phyloP scores from a whole-genome alignment of 2,113 vertebrate species.

The Notarius quadriscutis region DNA sequence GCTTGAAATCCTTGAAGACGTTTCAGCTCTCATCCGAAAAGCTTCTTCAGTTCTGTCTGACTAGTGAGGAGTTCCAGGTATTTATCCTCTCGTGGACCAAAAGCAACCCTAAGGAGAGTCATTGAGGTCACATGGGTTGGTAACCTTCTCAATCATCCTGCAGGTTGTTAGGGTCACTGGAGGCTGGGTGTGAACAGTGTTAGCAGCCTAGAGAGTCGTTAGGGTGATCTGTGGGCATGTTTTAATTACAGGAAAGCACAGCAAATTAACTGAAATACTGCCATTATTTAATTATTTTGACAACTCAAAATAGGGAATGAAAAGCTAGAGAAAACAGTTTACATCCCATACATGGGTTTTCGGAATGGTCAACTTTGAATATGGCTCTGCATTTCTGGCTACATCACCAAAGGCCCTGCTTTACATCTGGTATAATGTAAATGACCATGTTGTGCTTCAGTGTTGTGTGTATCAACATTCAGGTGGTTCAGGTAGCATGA shows the following conservation, averaged over 20 bases:
- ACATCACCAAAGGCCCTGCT: neutral
- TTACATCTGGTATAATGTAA: neutral
- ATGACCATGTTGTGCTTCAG: neutral
- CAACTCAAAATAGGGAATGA: neutral
- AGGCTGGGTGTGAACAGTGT: no score
- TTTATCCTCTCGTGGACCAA: no score
- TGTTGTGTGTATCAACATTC: neutral
- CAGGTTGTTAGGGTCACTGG: no score
- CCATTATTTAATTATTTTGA: neutral
- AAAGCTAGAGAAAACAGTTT: neutral
- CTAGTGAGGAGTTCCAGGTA: no score
- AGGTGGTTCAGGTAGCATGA: neutral
- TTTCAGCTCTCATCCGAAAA: no score
- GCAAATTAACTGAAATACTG: no score
- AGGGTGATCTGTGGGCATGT: neutral
- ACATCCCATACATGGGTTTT: neutral
- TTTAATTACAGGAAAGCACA: neutral
- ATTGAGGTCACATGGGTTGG: no score
- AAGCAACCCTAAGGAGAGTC: no score
- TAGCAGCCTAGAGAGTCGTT: no score
- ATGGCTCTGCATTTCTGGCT: neutral
- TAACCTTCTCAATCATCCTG: no score
- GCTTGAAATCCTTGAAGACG: no score
- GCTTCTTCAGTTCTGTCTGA: no score
- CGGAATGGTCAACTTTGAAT: neutral